These are phyloP conservation scores for Hyposmocoma kahamanoa DNA, from an alignment of 1,140 invertebrate species.

Conservation along the genomic window DNA sequence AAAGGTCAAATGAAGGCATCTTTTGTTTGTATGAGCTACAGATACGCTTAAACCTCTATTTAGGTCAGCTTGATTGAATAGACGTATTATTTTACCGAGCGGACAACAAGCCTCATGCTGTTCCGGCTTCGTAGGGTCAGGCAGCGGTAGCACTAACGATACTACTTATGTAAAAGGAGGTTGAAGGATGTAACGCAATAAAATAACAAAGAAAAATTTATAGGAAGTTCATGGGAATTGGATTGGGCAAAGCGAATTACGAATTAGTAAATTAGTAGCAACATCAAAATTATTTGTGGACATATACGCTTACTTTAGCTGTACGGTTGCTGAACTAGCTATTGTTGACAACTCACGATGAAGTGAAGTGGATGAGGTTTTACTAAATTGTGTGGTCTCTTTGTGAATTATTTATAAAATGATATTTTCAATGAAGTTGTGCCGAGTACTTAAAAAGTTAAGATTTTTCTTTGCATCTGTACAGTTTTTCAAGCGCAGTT, in stretches of 20 bases:
- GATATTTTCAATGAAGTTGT: no score
- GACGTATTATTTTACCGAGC: conserved; percentile 78
- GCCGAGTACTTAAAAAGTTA: no score
- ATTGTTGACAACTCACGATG: conserved; percentile 2
- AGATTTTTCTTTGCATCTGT: no score
- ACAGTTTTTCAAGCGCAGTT: no score
- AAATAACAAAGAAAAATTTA: conserved; percentile 48
- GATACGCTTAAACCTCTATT: no score
- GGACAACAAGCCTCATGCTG: conserved; percentile 92
- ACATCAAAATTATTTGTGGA: conserved; percentile 28
- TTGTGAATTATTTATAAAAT: no score
- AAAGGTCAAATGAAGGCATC: no score
- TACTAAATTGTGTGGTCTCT: no score
- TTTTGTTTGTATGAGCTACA: no score
- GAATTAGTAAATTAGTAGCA: conserved; percentile 72
- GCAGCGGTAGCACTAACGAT: conserved; percentile 85
- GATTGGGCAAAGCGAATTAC: conserved; percentile 67
- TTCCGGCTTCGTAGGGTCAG: conserved; percentile 87
- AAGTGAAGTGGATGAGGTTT: no score
- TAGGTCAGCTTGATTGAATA: no score
- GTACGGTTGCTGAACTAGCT: conserved; percentile 22
- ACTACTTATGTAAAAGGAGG: conserved; percentile 72
- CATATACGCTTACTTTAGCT: conserved; percentile 32
- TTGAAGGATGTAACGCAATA: conserved; percentile 47
- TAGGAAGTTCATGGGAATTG: conserved; percentile 37